These are phyloP conservation scores for Sinosuthora webbiana DNA, from an alignment of 2,113 vertebrate species.

Conservation along the genomic window DNA sequence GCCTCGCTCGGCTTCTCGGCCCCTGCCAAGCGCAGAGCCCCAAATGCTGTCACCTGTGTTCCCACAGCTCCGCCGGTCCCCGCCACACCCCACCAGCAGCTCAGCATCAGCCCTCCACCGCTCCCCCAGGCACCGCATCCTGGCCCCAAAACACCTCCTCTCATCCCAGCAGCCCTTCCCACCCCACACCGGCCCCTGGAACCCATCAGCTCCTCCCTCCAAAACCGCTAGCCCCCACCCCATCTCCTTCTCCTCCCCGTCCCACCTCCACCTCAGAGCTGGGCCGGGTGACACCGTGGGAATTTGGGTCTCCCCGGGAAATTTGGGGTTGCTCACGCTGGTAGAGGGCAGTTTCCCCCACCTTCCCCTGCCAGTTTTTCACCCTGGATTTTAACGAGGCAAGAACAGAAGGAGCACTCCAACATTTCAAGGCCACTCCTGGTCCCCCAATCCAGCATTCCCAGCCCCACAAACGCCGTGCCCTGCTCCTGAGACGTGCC, in stretches of 20 bases:
- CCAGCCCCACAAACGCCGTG: not conserved
- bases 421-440: not conserved
- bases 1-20: slow-evolving; percentile 72
- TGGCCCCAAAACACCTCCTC: rapidly evolving
- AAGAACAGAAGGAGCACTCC: rapidly evolving
- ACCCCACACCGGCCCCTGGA: rapidly evolving
- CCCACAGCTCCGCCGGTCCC: rapidly evolving
- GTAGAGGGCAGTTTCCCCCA: too few species aligned
- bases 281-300: not conserved
- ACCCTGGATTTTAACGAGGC: not conserved
- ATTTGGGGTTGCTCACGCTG: rapidly evolving
- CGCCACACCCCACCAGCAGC: not conserved
- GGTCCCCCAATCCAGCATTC: rapidly evolving
- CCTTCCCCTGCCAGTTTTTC: not conserved
- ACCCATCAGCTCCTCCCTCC: rapidly evolving
- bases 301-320: not conserved
- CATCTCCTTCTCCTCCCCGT: not conserved
- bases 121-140: not conserved
- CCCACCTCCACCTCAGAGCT: too few species aligned
- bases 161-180: not conserved
- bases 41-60: rapidly evolving
- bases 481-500: rapidly evolving
- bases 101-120: rapidly evolving
- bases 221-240: too few species aligned
- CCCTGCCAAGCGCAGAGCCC: not conserved